Conservation (phyloP, 2,113 vertebrate species). For the human (Homo sapiens) region DNA sequence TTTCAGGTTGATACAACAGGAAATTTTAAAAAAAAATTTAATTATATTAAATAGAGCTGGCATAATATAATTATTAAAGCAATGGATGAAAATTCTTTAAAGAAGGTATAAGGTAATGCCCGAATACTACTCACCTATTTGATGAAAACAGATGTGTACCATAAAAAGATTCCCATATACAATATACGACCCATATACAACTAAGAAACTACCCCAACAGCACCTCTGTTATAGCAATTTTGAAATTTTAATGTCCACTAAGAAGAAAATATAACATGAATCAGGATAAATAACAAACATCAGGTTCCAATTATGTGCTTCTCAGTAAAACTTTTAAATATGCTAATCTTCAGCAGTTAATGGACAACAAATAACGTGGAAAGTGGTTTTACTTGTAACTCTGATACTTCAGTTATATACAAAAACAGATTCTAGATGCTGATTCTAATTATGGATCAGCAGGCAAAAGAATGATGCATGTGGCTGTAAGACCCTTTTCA, state of each 20-base stretch:
- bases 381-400: constrained; percentile 19
- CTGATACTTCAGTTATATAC: background rate
- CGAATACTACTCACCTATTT: background rate
- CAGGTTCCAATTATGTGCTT: background rate
- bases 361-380: background rate
- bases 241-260: constrained; percentile 5
- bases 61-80: background rate
- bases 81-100: background rate
- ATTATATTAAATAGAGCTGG: background rate
- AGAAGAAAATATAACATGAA: background rate
- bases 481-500: background rate
- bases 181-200: background rate
- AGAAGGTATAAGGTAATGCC: background rate
- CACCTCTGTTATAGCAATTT: background rate
- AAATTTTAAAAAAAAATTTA: background rate
- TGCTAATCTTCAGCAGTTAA: constrained; percentile 14
- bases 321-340: constrained; percentile 19
- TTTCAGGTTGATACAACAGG: background rate
- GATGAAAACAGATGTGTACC: background rate
- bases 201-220: background rate
- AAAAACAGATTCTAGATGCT: constrained; percentile 11
- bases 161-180: background rate
- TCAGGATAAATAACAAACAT: background rate
- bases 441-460: constrained; percentile 20
- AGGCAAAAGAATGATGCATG: background rate